Evolutionary conservation across 2,113 vertebrate genomes (phyloP), one percentile per base, ranked within the genome.

Genomic region (Gambusia affinis): DNA sequence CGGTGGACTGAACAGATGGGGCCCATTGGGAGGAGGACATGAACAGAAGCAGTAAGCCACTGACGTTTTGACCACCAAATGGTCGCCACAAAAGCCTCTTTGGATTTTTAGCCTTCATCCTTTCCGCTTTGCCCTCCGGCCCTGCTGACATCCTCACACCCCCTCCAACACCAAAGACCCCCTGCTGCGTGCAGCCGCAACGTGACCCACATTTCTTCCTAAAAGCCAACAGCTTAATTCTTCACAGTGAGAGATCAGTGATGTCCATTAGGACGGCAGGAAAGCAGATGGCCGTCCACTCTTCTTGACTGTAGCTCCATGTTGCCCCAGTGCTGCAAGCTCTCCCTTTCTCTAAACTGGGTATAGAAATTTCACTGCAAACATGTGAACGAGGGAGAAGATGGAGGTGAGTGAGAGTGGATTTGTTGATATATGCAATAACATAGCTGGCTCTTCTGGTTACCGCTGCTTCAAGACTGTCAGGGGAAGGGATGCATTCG

Each of bases 201-300:
- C 69, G 70, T 82, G 90, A 88, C 81, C 88, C 82, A 87, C 72
- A 88, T 91, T 79, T 42, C 35, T 31, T 76, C 76, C 84, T 91
- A 87, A 92, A 92, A 90, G 81, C 88, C 74, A 78, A 73, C 76
- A 78, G 70, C 90, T 87, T 91, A 87, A 91, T 80, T 87, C 85
- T 89, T 80, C 65, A 33, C 51, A 60, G 51, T 60, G 66, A 82
- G 76, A 91, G 90, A 89, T 90, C 87, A 90, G 82, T 30, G 82
- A 74, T 72, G 82, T 85, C 86, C 91, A 89, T 89, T 91, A 90
- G 78, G 77, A 72, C 62, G 30, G 85, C 79, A 81, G 67, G 78
- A 7, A 8, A 66, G 87, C 92, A 93, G 92, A 93, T 93, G 92
- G 92, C 62, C 71, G 60, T 73, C 82, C 73, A 12, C 66, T 68